A percentile compares a stretch with the other conserved stretches of the same genome.
Evolutionary conservation across 2,113 vertebrate genomes (phyloP).

Genomic region (Macaca fascicularis): T2T-MFA8v1.1 NC_088393.1:43729001-43729500

Average conservation of each 20-base stretch:
- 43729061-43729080: slow-evolving; percentile 70
- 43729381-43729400: slow-evolving; percentile 36
- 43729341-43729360: slow-evolving; percentile 70
- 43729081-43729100: slow-evolving; percentile 74
- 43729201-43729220: slow-evolving; percentile 73
- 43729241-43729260: slow-evolving; percentile 81
- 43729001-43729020: slow-evolving; percentile 76
- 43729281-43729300: slow-evolving; percentile 69
- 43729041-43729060: slow-evolving; percentile 75
- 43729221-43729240: slow-evolving; percentile 78
- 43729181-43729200: slow-evolving; percentile 72
- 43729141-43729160: slow-evolving; percentile 47
- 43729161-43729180: slow-evolving; percentile 64
- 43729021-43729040: slow-evolving; percentile 78
- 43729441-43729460: slow-evolving; percentile 38
- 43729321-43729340: slow-evolving; percentile 71
- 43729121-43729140: slow-evolving; percentile 64
- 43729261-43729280: slow-evolving; percentile 70
- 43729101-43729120: slow-evolving; percentile 70
- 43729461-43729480: slow-evolving; percentile 45
- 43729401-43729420: slow-evolving; percentile 57
- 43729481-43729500: slow-evolving; percentile 47
- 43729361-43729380: slow-evolving; percentile 55
- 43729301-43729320: slow-evolving; percentile 74
- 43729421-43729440: slow-evolving; percentile 52